A percentile compares a stretch with the other conserved stretches of the same genome.
Evolutionary conservation across 1,140 invertebrate genomes (phyloP).

Genomic region (Drosophila pruinosa): DNA sequence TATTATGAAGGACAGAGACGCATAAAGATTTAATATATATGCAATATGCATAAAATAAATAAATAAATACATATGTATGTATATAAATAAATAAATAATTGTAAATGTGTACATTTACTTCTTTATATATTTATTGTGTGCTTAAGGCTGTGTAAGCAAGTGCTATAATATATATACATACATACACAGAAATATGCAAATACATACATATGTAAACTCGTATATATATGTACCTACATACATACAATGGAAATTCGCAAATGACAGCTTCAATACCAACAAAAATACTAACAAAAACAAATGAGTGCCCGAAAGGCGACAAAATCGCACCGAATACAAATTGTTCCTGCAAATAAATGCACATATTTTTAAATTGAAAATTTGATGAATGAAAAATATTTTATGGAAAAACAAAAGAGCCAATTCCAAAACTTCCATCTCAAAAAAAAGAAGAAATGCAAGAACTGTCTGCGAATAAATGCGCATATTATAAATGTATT

Average conservation of each 20-base stretch:
- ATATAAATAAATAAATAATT: slow-evolving; percentile 1
- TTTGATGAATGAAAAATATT: slow-evolving; percentile 82
- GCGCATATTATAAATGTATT: slow-evolving; percentile 21
- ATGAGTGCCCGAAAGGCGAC: slow-evolving; percentile 17
- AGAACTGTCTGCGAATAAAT: slow-evolving; percentile 37
- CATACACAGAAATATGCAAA: slow-evolving; percentile 14
- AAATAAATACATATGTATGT: neutral
- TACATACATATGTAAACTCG: too few relatives aligned
- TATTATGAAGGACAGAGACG: slow-evolving; percentile 1
- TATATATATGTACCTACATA: too few relatives aligned
- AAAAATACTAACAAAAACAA: slow-evolving; percentile 34
- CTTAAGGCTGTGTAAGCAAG: slow-evolving; percentile 3
- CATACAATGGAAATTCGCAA: slow-evolving; percentile 38
- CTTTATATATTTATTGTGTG: neutral
- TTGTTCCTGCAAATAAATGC: slow-evolving; percentile 80
- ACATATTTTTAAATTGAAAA: slow-evolving; percentile 81
- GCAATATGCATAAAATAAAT: neutral
- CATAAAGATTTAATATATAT: neutral
- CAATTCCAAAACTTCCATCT: slow-evolving; percentile 51
- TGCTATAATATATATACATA: slow-evolving; percentile 35
- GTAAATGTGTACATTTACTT: too few relatives aligned
- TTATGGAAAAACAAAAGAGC: slow-evolving; percentile 79
- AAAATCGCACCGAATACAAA: slow-evolving; percentile 81
- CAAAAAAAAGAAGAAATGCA: slow-evolving; percentile 7
- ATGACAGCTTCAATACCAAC: slow-evolving; percentile 26